Evolutionary conservation across 2,113 vertebrate genomes (phyloP).

Genomic region (Neodontobutis hainanensis): DNA sequence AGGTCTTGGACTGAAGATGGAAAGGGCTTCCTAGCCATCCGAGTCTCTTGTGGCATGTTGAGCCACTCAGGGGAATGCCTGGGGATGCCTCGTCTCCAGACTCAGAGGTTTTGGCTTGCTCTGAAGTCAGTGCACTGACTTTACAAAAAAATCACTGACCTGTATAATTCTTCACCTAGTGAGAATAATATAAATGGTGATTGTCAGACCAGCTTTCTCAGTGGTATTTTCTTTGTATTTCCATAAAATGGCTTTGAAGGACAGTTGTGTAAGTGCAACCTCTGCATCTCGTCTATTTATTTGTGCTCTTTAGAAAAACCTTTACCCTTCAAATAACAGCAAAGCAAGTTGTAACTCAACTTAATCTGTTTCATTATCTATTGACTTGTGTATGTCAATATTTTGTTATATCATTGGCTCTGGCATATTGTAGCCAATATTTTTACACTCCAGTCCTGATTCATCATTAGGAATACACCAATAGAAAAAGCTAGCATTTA

Average conservation of each 20-base stretch:
- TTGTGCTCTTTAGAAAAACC: slow-evolving; percentile 71
- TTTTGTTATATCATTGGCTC: slow-evolving; percentile 55
- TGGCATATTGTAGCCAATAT: slow-evolving; percentile 53
- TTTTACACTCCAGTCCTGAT: slow-evolving; percentile 53
- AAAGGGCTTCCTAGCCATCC: slow-evolving; percentile 62
- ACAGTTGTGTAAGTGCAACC: slow-evolving; percentile 75
- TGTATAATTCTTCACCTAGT: slow-evolving; percentile 62
- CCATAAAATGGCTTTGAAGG: slow-evolving; percentile 77
- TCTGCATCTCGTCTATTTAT: slow-evolving; percentile 61
- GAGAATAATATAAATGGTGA: slow-evolving; percentile 71
- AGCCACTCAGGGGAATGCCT: slow-evolving; percentile 56
- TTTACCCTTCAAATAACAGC: slow-evolving; percentile 30
- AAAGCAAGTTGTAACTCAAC: slow-evolving; percentile 54
- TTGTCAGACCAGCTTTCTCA: slow-evolving; percentile 80
- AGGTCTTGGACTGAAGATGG: slow-evolving; percentile 65
- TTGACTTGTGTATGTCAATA: slow-evolving; percentile 37
- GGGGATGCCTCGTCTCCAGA: slow-evolving; percentile 50
- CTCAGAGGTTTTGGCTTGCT: slow-evolving; percentile 49
- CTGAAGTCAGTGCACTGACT: slow-evolving; percentile 61
- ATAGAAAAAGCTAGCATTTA: slow-evolving; percentile 21
- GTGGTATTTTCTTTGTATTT: slow-evolving; percentile 69
- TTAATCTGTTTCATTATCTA: slow-evolving; percentile 35
- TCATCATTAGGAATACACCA: slow-evolving; percentile 33
- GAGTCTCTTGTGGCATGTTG: slow-evolving; percentile 47
- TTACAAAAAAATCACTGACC: slow-evolving; percentile 74